phyloP scores from a whole-genome alignment of 1,140 invertebrate species.

The Aphelenchoides avenae region DNA sequence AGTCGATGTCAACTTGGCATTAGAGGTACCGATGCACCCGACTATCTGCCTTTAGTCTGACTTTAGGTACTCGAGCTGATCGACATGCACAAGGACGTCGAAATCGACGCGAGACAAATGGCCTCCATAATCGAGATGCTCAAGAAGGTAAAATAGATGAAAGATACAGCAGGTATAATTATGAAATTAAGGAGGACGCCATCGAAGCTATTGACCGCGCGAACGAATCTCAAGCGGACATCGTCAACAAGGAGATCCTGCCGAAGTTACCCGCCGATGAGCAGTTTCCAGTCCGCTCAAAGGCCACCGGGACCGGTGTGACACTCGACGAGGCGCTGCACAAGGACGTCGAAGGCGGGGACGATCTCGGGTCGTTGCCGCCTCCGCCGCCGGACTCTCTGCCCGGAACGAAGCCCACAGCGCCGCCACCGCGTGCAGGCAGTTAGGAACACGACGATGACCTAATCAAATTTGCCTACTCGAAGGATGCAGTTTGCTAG shows the following conservation, averaged over 20 bases:
- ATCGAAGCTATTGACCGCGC: constrained; percentile 1
- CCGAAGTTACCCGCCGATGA: constrained; percentile 1
- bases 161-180: no score
- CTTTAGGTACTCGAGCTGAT: constrained; percentile 37
- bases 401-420: no score
- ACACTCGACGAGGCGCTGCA: no score
- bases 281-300: constrained; percentile 2
- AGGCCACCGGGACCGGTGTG: no score
- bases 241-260: background rate
- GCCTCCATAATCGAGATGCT: constrained; percentile 30
- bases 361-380: no score
- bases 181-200: constrained; percentile 4
- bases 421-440: no score
- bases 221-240: background rate
- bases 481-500: no score
- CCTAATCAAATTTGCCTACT: no score
- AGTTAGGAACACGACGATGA: no score
- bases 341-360: no score
- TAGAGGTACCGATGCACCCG: constrained; percentile 20
- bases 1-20: constrained; percentile 32
- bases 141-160: constrained; percentile 9
- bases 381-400: no score
- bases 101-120: constrained; percentile 28
- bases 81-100: constrained; percentile 36
- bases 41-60: background rate